Percentiles rank a stretch among this genome's conserved stretches.
These are phyloP conservation scores for Sicus ferrugineus DNA, from an alignment of 2,888 invertebrate genomes.

Conservation along the genomic window DNA sequence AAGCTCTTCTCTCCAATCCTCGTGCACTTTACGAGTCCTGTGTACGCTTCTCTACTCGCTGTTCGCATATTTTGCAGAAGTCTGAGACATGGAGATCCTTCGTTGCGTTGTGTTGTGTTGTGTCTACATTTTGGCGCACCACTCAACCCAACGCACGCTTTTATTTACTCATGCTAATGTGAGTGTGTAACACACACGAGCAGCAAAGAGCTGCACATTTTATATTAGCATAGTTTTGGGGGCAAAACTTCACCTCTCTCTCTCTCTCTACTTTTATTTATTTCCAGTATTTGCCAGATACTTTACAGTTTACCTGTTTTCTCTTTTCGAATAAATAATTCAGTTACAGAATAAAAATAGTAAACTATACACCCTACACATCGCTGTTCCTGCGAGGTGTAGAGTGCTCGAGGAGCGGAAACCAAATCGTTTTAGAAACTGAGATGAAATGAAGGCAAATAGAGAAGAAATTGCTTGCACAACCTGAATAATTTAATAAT, in stretches of 20 bases:
- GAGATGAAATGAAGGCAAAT: too few relatives aligned
- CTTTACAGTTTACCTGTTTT: too few relatives aligned
- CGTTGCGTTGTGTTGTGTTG: background rate
- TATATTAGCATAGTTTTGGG: constrained; percentile 12
- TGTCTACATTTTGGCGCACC: background rate
- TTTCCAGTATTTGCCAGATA: background rate
- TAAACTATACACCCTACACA: too few relatives aligned
- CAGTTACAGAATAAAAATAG: too few relatives aligned
- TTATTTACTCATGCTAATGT: constrained; percentile 10
- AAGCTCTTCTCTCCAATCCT: too few relatives aligned
- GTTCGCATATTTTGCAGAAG: too few relatives aligned
- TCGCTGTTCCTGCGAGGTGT: too few relatives aligned
- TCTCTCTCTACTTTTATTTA: background rate
- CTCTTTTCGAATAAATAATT: too few relatives aligned
- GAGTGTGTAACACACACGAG: constrained; percentile 6
- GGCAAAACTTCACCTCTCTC: background rate
- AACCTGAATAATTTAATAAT: background rate
- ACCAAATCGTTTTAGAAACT: too few relatives aligned
- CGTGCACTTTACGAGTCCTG: too few relatives aligned
- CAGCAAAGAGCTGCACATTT: constrained; percentile 9
- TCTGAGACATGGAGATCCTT: background rate
- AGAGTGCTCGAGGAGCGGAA: too few relatives aligned
- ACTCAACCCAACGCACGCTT: background rate
- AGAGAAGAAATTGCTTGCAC: background rate
- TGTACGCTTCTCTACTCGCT: too few relatives aligned